Percentiles rank a stretch among this genome's conserved stretches.
Conservation (phyloP, 2,113 vertebrate genomes). For the Oostethus manadensis region DNA sequence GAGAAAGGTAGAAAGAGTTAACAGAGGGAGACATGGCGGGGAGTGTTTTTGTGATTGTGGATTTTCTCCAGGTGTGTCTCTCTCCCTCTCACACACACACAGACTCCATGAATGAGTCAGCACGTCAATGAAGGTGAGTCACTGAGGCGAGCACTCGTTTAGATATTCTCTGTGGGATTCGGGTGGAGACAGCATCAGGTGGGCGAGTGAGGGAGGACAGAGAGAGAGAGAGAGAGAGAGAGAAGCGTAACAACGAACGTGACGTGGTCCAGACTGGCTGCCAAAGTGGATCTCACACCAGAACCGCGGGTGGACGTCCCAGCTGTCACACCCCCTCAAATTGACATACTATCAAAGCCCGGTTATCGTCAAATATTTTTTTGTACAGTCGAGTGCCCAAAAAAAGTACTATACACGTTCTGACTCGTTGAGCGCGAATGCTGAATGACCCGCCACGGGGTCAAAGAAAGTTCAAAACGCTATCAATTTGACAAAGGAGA, state of each 20-base stretch:
- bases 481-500: no score
- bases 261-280: slow-evolving; percentile 53
- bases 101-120: not conserved
- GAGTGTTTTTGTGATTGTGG: not conserved
- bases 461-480: no score
- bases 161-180: not conserved
- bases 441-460: no score
- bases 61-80: not conserved
- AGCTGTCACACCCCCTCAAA: not conserved
- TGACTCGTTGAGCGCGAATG: no score
- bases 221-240: slow-evolving; percentile 9
- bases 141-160: not conserved
- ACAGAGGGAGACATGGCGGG: not conserved
- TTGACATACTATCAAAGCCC: no score
- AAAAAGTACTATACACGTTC: no score
- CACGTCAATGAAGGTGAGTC: not conserved
- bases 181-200: not conserved
- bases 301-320: slow-evolving; percentile 8
- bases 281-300: slow-evolving; percentile 26
- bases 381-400: no score
- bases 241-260: slow-evolving; percentile 39
- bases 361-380: no score
- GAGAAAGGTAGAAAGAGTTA: slow-evolving; percentile 7
- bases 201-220: not conserved
- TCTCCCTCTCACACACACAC: not conserved